phyloP scores from a whole-genome alignment of 2,888 invertebrate species.

The Zele albiditarsus region DNA sequence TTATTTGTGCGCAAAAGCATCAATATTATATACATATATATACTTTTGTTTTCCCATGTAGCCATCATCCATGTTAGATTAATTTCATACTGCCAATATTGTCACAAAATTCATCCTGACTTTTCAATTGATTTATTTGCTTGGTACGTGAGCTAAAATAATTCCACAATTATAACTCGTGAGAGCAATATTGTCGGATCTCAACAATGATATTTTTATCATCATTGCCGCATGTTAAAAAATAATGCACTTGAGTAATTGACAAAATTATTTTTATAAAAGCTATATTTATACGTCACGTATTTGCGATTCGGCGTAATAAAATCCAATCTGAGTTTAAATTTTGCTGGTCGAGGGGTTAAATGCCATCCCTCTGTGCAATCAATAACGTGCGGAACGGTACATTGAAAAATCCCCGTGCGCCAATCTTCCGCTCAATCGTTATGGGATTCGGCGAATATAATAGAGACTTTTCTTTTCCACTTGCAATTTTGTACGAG shows the following conservation, averaged over 20 bases:
- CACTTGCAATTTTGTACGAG: conserved; percentile 46
- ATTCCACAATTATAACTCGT: too few species aligned
- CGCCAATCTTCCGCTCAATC: conserved; percentile 37
- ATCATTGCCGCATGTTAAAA: not conserved
- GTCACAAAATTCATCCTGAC: not conserved
- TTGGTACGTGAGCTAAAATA: too few species aligned
- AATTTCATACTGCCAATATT: not conserved
- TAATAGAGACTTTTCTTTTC: conserved; percentile 37
- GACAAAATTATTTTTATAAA: not conserved
- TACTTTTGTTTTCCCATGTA: not conserved
- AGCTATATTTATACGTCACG: not conserved
- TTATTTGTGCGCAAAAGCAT: not conserved
- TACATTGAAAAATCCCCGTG: conserved; percentile 24
- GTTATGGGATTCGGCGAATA: conserved; percentile 39
- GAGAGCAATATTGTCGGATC: not conserved
- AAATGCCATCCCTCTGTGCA: conserved; percentile 18
- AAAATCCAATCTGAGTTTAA: not conserved
- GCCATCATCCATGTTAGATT: not conserved
- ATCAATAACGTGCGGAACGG: conserved; percentile 21
- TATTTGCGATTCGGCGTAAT: not conserved
- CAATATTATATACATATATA: not conserved
- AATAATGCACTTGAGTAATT: not conserved
- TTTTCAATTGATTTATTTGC: not conserved
- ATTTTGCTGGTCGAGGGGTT: not conserved
- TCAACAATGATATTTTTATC: not conserved